phyloP scores from a whole-genome alignment of 2,113 vertebrate species.

The Pelmatolapia mariae region DNA sequence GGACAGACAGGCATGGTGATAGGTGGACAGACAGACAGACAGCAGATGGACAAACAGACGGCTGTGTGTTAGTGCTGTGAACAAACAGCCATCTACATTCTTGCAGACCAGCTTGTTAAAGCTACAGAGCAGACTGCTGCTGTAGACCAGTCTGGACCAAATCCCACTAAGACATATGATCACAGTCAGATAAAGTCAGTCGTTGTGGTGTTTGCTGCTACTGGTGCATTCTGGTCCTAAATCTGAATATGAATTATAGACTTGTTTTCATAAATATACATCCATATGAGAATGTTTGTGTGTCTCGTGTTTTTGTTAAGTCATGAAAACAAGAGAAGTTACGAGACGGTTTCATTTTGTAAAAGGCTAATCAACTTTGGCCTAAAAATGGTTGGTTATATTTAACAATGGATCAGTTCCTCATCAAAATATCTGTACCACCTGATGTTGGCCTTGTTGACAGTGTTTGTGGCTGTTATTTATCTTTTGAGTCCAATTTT shows the following conservation, averaged over 20 bases:
- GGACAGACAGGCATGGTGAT: not conserved
- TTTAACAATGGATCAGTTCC: not conserved
- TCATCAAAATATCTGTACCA: not conserved
- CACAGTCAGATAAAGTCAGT: not conserved
- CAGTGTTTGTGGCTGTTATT: not conserved
- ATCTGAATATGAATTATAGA: not conserved
- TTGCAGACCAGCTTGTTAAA: conserved; percentile 3
- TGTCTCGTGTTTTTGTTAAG: not conserved
- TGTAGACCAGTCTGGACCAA: conserved; percentile 15
- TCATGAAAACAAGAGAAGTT: not conserved
- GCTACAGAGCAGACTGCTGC: conserved; percentile 27
- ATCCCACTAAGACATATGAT: not conserved
- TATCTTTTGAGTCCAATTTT: not conserved
- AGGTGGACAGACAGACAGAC: not conserved
- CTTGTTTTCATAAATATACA: not conserved
- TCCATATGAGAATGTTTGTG: not conserved
- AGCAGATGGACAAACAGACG: not conserved
- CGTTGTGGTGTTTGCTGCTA: not conserved
- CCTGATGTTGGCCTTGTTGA: not conserved
- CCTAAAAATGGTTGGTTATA: not conserved
- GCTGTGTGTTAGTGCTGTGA: conserved; percentile 32
- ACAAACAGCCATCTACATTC: not conserved
- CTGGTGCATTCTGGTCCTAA: not conserved
- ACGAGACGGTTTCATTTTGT: not conserved
- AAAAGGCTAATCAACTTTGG: not conserved